A percentile compares a stretch with the other conserved stretches of the same genome.
Conservation (phyloP, 2,888 invertebrate species). For the Pristionchus fissidentatus region DNA sequence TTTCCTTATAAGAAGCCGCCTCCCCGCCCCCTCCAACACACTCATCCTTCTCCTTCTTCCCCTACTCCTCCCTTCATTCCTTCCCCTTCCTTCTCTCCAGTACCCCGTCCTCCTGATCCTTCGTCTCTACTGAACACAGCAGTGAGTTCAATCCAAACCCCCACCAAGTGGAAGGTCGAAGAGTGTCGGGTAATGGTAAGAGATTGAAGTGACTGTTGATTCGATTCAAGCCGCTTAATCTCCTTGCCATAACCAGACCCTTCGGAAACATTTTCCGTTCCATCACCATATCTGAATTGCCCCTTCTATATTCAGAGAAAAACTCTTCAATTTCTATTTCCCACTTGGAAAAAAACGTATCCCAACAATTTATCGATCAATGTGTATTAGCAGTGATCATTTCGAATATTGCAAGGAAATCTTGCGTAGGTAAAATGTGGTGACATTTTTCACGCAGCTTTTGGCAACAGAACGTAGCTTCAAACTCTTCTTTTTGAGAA, state of each 20-base stretch:
- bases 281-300: background rate
- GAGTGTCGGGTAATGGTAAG: slow-evolving; percentile 43
- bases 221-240: slow-evolving; percentile 8
- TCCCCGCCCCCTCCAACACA: slow-evolving; percentile 17
- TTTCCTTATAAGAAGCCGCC: slow-evolving; percentile 39
- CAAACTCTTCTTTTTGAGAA: too few species aligned
- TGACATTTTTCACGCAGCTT: too few species aligned
- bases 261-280: background rate
- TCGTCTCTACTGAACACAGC: background rate
- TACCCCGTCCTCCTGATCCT: background rate
- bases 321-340: background rate
- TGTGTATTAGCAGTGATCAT: too few species aligned
- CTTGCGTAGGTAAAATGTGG: too few species aligned
- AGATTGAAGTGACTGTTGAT: slow-evolving; percentile 45
- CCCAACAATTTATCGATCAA: too few species aligned
- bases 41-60: slow-evolving; percentile 9
- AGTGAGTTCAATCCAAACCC: background rate
- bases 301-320: background rate
- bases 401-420: too few species aligned
- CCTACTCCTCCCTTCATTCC: background rate
- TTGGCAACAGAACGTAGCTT: too few species aligned
- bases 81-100: background rate
- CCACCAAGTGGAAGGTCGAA: background rate
- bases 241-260: slow-evolving; percentile 37
- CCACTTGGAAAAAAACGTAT: too few species aligned